Conservation (phyloP, 2,888 invertebrate genomes). For the Caprella mutica region DNA sequence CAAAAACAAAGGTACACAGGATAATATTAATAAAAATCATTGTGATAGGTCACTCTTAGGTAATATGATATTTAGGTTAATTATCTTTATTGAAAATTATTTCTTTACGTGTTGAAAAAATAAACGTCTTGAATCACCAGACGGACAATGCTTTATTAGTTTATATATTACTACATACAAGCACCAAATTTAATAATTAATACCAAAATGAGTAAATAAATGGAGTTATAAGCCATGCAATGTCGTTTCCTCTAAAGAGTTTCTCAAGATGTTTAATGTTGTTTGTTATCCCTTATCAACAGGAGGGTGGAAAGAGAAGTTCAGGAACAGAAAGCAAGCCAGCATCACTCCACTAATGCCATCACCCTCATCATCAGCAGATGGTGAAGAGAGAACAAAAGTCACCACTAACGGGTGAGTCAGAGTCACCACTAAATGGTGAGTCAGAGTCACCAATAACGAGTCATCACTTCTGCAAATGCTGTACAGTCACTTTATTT, state of each 20-base stretch:
- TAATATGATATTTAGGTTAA: background rate
- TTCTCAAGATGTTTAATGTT: no score
- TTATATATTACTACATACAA: no score
- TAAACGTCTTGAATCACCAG: background rate
- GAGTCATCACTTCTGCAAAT: no score
- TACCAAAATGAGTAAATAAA: no score
- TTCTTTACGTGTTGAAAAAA: background rate
- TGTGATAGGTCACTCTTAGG: background rate
- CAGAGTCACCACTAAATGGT: background rate
- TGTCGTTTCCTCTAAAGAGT: no score
- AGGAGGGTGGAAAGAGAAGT: background rate
- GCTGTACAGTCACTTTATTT: no score
- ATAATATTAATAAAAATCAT: slow-evolving; percentile 9
- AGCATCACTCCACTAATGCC: background rate
- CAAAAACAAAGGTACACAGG: background rate
- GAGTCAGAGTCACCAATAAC: no score
- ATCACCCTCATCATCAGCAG: background rate
- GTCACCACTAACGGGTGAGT: background rate
- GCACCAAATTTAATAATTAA: no score
- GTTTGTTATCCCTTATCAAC: no score
- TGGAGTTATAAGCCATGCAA: no score
- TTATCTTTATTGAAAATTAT: background rate
- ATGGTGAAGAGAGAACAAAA: background rate
- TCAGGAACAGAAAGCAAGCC: background rate
- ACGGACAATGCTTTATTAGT: background rate